Percentiles rank a stretch among this genome's conserved stretches.
These are phyloP conservation scores for Pandemis heparana DNA, from an alignment of 2,888 invertebrate genomes.

Conservation along the genomic window DNA sequence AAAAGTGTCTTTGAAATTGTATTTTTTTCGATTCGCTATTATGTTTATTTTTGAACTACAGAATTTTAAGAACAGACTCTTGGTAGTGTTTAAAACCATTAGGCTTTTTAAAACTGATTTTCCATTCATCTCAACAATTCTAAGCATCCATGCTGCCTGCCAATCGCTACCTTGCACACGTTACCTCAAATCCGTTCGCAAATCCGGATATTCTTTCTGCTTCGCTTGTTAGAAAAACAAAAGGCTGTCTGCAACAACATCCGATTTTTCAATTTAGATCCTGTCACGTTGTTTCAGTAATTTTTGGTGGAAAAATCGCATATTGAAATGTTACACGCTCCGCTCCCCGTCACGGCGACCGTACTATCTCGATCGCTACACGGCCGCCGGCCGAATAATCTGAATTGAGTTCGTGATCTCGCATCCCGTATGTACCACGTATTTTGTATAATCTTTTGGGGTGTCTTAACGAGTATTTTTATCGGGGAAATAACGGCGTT, in stretches of 20 bases:
- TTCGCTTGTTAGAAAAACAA: slow-evolving; percentile 28
- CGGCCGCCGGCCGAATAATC: slow-evolving; percentile 50
- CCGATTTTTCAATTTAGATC: slow-evolving; percentile 47
- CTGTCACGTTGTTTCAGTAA: slow-evolving; percentile 42
- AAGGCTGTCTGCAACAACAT: slow-evolving; percentile 28
- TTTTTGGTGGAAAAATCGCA: slow-evolving; percentile 45
- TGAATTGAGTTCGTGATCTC: slow-evolving; percentile 70
- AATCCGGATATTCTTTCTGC: slow-evolving; percentile 8
- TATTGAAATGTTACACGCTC: slow-evolving; percentile 45
- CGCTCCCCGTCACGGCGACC: slow-evolving; percentile 43
- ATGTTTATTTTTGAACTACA: no score
- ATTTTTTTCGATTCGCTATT: no score
- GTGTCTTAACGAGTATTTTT: slow-evolving; percentile 28
- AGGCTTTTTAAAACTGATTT: neutral
- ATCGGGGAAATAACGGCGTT: slow-evolving; percentile 10
- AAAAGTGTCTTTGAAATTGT: no score
- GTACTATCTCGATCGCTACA: slow-evolving; percentile 51
- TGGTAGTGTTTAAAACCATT: no score
- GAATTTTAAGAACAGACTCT: no score
- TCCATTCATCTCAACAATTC: no score
- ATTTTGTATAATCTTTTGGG: slow-evolving; percentile 41
- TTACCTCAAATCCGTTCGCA: slow-evolving; percentile 14
- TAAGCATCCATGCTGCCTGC: neutral
- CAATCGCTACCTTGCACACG: slow-evolving; percentile 6
- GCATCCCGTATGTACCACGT: slow-evolving; percentile 53